Base-by-base conservation (phyloP, 1,140 invertebrate species). In the Cotesia glomerata region DNA sequence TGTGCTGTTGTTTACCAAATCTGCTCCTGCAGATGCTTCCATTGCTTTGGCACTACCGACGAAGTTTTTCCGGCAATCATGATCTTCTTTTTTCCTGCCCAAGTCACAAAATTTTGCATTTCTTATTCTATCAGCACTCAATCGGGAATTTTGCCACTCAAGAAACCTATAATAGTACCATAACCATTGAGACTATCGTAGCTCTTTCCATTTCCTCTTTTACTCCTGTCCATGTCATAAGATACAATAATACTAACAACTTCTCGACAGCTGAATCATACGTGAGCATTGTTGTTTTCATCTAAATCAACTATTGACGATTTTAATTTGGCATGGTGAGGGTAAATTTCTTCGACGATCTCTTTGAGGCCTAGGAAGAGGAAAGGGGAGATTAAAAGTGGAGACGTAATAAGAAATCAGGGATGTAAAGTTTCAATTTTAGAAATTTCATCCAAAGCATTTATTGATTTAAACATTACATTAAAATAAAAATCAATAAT, bases 61-160 rank as follows among this genome's bases (percentile, higher is more conserved):
- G 45, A 69, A 74, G 32, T 74, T 74, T 2, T 13, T 9, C 8
- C 49, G 56, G 36, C 67, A 70, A 49, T 74, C 68, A 54, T 74
- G 73, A 26, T 34, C 59, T 3, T 51, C 34, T 16, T 45, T 18
- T 35, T 39, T 16, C 56, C 5, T 13, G 11, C 49, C 32, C 18
- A n/a, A 7, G 56, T 45, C 45, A 71, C 61, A 71, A 51, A 14
- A 62, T n/a, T 51, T 54, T n/a, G n/a, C n/a, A n/a, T n/a, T n/a
- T n/a, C n/a, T n/a, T n/a, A n/a, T n/a, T n/a, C n/a, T n/a, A n/a
- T n/a, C n/a, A n/a, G n/a, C n/a, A n/a, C n/a, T n/a, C n/a, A n/a
- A n/a, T n/a, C n/a, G n/a, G n/a, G n/a, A n/a, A n/a, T n/a, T n/a
- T n/a, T n/a, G n/a, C n/a, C n/a, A n/a, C n/a, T n/a, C n/a, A n/a